Evolutionary conservation across 2,888 invertebrate genomes (phyloP).

Genomic region (Rotaria sp.): DNA sequence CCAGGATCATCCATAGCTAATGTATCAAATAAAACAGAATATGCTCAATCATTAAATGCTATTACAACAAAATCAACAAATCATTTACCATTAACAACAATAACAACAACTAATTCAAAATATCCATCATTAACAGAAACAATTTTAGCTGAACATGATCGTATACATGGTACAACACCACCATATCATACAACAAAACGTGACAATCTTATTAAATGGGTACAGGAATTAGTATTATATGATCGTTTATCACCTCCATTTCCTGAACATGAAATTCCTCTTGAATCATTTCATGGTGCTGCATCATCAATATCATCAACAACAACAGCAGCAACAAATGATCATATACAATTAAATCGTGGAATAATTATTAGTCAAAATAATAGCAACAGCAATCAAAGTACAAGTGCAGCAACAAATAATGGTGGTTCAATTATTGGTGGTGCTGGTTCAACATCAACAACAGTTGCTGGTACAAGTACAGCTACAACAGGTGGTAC

Average conservation of each 20-base stretch:
- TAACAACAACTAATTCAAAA: neutral
- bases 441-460: slow-evolving; percentile 3
- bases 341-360: neutral
- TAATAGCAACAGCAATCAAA: slow-evolving; percentile 27
- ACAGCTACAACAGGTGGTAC: slow-evolving; percentile 16
- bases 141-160: slow-evolving; percentile 29
- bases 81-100: neutral
- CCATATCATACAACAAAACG: slow-evolving; percentile 26
- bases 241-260: slow-evolving; percentile 12
- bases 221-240: neutral
- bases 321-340: neutral
- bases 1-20: neutral
- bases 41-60: slow-evolving; percentile 14
- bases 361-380: neutral
- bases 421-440: neutral
- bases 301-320: neutral
- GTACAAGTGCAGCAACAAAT: slow-evolving; percentile 16
- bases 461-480: slow-evolving; percentile 7
- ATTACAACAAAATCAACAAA: neutral
- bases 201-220: slow-evolving; percentile 1
- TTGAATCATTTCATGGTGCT: slow-evolving; percentile 15
- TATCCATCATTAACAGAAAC: slow-evolving; percentile 19
- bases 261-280: slow-evolving; percentile 2
- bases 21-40: slow-evolving; percentile 17
- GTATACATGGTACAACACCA: slow-evolving; percentile 25